These are phyloP conservation scores for Gallinago solitaria DNA, from an alignment of 2,797 vertebrate species.

Conservation along the genomic window DNA sequence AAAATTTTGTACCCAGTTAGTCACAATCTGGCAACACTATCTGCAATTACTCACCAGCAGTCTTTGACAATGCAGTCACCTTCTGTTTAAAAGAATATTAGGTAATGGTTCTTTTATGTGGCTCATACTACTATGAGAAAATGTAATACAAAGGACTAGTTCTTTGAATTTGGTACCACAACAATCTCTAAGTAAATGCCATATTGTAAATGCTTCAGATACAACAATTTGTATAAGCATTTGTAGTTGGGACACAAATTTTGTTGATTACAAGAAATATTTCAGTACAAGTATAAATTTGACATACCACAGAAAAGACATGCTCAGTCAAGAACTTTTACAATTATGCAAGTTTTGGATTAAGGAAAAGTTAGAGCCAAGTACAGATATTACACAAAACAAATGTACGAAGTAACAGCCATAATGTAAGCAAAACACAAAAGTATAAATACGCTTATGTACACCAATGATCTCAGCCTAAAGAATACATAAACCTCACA, in stretches of 20 bases:
- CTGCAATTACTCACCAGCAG: slow-evolving; percentile 67
- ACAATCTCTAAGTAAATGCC: slow-evolving; percentile 69
- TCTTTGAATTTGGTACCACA: slow-evolving; percentile 65
- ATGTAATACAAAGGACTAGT: slow-evolving; percentile 71
- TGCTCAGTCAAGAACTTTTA: neutral
- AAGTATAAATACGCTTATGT: neutral
- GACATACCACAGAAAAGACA: neutral
- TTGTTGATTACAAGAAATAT: slow-evolving; percentile 79
- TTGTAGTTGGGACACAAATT: slow-evolving; percentile 81
- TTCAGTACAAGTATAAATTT: slow-evolving; percentile 60
- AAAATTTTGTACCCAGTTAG: slow-evolving; percentile 66
- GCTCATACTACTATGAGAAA: slow-evolving; percentile 68
- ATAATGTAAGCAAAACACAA: neutral
- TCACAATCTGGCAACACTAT: slow-evolving; percentile 69
- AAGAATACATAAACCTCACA: neutral
- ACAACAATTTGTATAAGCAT: slow-evolving; percentile 75
- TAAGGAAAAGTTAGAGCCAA: neutral
- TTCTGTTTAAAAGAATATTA: slow-evolving; percentile 67
- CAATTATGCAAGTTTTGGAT: neutral
- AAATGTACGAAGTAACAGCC: neutral
- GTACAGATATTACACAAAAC: neutral
- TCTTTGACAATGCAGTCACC: slow-evolving; percentile 75
- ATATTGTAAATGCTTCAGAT: slow-evolving; percentile 73
- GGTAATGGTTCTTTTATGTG: slow-evolving; percentile 78
- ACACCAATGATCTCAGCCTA: neutral